Evolutionary conservation across 2,888 invertebrate species (phyloP), one percentile per base, ranked within the genome.

Genomic region (Tortrix viridana): DNA sequence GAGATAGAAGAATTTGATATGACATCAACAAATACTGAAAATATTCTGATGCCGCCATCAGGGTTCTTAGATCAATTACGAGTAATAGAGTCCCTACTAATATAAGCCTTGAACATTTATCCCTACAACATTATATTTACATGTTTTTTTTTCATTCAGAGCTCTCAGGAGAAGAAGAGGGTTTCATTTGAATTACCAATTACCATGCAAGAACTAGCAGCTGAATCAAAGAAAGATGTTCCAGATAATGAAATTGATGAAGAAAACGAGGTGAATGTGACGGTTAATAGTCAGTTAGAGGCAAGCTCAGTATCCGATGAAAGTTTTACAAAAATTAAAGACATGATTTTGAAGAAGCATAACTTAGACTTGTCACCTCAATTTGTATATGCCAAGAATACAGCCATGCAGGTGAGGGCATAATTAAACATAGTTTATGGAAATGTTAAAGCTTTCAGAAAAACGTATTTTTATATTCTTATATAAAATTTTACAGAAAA

Each of bases 311-410:
- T 66, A 0, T 82, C 74, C 64, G 82, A 82, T 41, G 84, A 84
- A 19, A 81, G 80, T 50, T 84, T 75, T 52, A 70, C 65, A 16
- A 81, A 78, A 64, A 82, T 86, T 9, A 82, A 84, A 73, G 83
- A 88, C 43, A 84, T 84, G 76, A 76, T 87, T 55, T 60, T 87
- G 14, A 88, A 82, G 66, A 80, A 86, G 71, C 85, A 85, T 65
- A 84, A 89, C 63, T 75, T 91, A 52, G 84, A 88, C 69, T 72
- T 77, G 18, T 88, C 89, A 2, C 90, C 90, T 4, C 80, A 84
- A 69, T 90, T 90, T 77, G 79, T 83, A 16, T 91, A 89, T 70
- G 73, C 79, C 12, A 89, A 85, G 67, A 85, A 84, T 54, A 73
- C 65, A 46, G 65, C 70, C 2, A 63, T 76, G 54, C 72, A 74